Base-by-base conservation (phyloP, 2,113 vertebrate species). In the Choloepus hoffmanni region DNA sequence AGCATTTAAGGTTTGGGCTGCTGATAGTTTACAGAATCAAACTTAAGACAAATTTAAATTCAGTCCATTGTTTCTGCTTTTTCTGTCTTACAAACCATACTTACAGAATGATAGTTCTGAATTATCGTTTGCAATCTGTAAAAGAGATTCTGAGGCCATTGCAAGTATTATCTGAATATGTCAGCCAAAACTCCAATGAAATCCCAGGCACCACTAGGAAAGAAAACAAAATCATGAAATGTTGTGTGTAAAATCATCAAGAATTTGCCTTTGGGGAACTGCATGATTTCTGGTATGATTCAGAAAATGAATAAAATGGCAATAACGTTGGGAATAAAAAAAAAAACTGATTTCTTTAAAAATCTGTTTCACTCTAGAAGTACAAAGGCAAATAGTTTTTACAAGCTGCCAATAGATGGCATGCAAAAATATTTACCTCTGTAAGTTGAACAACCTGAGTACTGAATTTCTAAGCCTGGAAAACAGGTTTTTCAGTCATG, bases 341-440 rank as follows among this genome's bases (percentile, higher is more conserved):
- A 36, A 36, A 36, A 36, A 36, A 36, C 36, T 36, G 36, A 36
- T 24, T 55, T 76, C 58, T 58, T 85, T 84, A 79, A 87, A 79
- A 86, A n/a, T 76, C 19, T 74, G 0, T 63, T 94, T 78, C 60
- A 94, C 15, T 18, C 33, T 77, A 36, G 50, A 68, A 8, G 62
- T n/a, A 19, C n/a, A 81, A 77, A 91, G 26, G 13, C 76, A 36
- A 36, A 36, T 36, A 36, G 36, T 36, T 96, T 86, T 91, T 91
- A 24, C 30, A 85, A n/a, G 12, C 19, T 90, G 36, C 70, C 96
- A 96, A 55, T 94, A 97, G 96, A 86, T 91, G 95, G 93, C 89
- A 93, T 1, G 50, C 10, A 85, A 63, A 74, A 79, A 50, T 53
- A 92, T 13, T 67, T 91, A 19, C 21, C 14, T 93, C 12, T 9